Conservation (phyloP, 1,140 invertebrate species). For the Lasioglossum baleicum region DNA sequence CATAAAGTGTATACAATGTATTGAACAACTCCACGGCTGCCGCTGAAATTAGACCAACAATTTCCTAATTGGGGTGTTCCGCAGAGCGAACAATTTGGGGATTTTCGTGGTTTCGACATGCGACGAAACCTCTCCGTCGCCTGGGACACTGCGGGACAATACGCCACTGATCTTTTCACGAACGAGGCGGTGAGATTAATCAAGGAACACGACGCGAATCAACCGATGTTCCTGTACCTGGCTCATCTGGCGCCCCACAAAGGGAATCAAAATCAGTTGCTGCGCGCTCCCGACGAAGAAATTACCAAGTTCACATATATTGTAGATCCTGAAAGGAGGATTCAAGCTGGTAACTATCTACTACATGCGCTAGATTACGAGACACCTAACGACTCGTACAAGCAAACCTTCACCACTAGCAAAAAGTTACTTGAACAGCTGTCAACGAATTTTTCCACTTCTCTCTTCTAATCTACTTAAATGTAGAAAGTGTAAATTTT, state of each 20-base stretch:
- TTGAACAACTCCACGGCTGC: too few species aligned
- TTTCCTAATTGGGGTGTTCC: not conserved
- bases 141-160: slow-evolving; percentile 82
- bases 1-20: too few species aligned
- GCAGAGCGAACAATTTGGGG: not conserved
- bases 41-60: not conserved
- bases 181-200: slow-evolving; percentile 87
- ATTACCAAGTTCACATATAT: slow-evolving; percentile 89
- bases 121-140: slow-evolving; percentile 83
- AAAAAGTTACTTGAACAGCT: too few species aligned
- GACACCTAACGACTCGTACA: not conserved
- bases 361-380: slow-evolving; percentile 31
- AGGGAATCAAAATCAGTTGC: slow-evolving; percentile 83
- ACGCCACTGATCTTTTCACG: slow-evolving; percentile 90
- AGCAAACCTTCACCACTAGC: too few species aligned
- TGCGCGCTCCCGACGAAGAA: slow-evolving; percentile 89
- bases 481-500: too few species aligned
- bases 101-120: slow-evolving; percentile 84
- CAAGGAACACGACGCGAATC: slow-evolving; percentile 81
- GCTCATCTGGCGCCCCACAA: slow-evolving; percentile 90
- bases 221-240: slow-evolving; percentile 89
- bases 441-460: too few species aligned
- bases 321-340: slow-evolving; percentile 85
- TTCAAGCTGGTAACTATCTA: slow-evolving; percentile 85
- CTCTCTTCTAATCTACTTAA: too few species aligned